phyloP scores from a whole-genome alignment of 2,888 invertebrate genomes.

The Teleogryllus oceanicus region DNA sequence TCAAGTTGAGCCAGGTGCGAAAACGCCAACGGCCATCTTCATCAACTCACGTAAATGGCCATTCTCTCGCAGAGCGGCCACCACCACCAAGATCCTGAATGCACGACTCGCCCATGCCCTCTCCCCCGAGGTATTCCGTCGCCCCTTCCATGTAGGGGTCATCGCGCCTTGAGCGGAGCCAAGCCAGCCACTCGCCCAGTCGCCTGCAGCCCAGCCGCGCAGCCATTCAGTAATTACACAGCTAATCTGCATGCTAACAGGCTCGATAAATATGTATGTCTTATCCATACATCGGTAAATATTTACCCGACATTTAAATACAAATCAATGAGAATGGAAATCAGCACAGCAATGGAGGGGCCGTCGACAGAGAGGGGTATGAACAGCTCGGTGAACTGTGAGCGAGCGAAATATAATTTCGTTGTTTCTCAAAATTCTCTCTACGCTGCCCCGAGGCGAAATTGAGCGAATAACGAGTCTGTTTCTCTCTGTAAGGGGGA shows the following conservation, averaged over 20 bases:
- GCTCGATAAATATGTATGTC: slow-evolving; percentile 10
- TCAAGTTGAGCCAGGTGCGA: too few species aligned
- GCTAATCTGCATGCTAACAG: slow-evolving; percentile 18
- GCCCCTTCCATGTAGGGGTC: too few species aligned
- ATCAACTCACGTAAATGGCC: too few species aligned
- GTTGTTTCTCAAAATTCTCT: neutral
- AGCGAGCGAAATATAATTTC: neutral
- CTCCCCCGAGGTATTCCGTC: too few species aligned
- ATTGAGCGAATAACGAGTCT: neutral
- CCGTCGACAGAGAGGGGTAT: neutral
- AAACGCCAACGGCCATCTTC: too few species aligned
- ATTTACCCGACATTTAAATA: slow-evolving; percentile 18
- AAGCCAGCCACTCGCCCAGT: too few species aligned
- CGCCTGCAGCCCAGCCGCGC: neutral
- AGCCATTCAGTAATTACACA: neutral
- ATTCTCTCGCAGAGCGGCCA: too few species aligned
- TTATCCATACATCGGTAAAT: slow-evolving; percentile 18
- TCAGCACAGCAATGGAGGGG: neutral
- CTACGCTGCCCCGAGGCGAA: neutral
- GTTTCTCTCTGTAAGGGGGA: too few species aligned
- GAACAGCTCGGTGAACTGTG: neutral
- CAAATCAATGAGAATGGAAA: slow-evolving; percentile 18
- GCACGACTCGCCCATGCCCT: too few species aligned
- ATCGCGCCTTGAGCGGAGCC: too few species aligned
- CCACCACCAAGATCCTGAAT: too few species aligned